phyloP scores from a whole-genome alignment of 2,888 invertebrate species.

The Cephonodes hylas region DNA sequence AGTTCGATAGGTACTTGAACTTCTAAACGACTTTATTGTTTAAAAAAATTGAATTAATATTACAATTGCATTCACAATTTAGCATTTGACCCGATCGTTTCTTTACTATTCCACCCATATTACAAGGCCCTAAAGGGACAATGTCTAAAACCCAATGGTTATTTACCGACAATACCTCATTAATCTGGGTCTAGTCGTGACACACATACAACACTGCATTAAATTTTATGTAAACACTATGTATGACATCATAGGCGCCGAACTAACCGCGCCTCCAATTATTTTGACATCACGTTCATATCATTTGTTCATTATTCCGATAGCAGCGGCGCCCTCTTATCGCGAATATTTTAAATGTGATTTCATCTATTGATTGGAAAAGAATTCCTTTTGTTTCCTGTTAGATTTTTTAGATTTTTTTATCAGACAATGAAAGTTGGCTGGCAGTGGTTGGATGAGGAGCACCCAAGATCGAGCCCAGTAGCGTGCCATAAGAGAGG shows the following conservation, averaged over 20 bases:
- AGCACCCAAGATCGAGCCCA: too few relatives aligned
- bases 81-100: too few relatives aligned
- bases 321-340: constrained; percentile 4
- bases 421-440: too few relatives aligned
- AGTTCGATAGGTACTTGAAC: too few relatives aligned
- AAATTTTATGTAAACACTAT: background rate
- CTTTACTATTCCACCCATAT: too few relatives aligned
- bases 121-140: too few relatives aligned
- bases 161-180: background rate
- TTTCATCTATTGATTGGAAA: background rate
- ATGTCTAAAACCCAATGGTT: background rate
- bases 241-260: constrained; percentile 13
- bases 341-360: constrained; percentile 4
- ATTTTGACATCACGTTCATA: constrained; percentile 10
- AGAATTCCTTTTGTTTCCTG: background rate
- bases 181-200: constrained; percentile 3
- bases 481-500: too few relatives aligned
- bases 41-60: too few relatives aligned
- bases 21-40: too few relatives aligned
- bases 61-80: too few relatives aligned
- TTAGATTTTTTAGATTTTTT: too few relatives aligned
- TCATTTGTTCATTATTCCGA: background rate
- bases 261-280: constrained; percentile 11
- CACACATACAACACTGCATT: background rate
- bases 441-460: too few relatives aligned